These are phyloP conservation scores for Tetranychus truncatus DNA, from an alignment of 2,888 invertebrate species.

Conservation along the genomic window DNA sequence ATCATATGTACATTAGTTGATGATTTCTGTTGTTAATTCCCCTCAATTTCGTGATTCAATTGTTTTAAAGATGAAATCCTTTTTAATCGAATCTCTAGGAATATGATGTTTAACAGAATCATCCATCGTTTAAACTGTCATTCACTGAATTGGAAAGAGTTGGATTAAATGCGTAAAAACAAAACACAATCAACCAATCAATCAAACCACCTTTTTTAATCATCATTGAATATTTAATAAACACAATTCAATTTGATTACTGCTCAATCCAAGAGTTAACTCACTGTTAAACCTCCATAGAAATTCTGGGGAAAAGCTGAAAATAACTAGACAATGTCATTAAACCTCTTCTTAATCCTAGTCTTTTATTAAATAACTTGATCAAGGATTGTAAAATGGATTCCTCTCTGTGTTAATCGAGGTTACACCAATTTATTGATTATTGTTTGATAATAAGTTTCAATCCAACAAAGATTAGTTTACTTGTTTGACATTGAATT, in stretches of 20 bases:
- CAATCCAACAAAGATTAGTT: not conserved
- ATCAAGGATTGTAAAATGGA: not conserved
- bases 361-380: not conserved
- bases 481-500: constrained; percentile 1
- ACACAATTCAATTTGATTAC: not conserved
- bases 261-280: not conserved
- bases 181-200: not conserved
- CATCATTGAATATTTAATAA: not conserved
- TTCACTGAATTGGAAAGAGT: not conserved
- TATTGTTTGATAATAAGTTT: not conserved
- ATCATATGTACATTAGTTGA: no score
- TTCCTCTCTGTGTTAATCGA: not conserved
- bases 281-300: not conserved
- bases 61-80: no score
- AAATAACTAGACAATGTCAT: not conserved
- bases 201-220: not conserved
- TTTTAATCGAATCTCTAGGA: no score
- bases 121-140: not conserved
- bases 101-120: no score
- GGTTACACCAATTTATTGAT: not conserved
- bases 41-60: no score
- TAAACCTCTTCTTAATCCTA: not conserved
- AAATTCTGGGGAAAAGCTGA: no score
- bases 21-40: no score
- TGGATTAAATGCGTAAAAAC: not conserved